Evolutionary conservation across 2,888 invertebrate species (phyloP).

Genomic region (Pseudococcus longispinus): DNA sequence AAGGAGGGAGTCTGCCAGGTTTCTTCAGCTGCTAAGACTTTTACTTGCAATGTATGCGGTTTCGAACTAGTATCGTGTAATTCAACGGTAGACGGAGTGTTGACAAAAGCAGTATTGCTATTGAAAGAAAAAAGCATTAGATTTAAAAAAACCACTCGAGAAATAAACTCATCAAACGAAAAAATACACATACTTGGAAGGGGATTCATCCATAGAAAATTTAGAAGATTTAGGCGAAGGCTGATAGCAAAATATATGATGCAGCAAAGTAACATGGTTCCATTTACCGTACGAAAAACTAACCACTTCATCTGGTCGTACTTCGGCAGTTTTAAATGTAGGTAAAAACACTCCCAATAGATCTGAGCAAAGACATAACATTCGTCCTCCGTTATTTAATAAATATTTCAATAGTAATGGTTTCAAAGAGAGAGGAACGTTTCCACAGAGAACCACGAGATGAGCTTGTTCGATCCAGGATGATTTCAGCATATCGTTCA

Average conservation of each 20-base stretch:
- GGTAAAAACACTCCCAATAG: slow-evolving; percentile 78
- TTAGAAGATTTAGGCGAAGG: slow-evolving; percentile 80
- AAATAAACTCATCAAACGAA: background rate
- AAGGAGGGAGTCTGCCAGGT: slow-evolving; percentile 88
- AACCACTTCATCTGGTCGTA: slow-evolving; percentile 71
- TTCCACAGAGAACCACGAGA: slow-evolving; percentile 80
- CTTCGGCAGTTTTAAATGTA: slow-evolving; percentile 84
- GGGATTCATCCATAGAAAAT: slow-evolving; percentile 65
- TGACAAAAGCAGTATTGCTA: slow-evolving; percentile 9
- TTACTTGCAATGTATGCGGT: slow-evolving; percentile 75
- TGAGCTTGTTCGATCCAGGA: slow-evolving; percentile 73
- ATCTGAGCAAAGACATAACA: slow-evolving; percentile 82
- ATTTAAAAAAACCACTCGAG: background rate
- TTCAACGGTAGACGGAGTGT: slow-evolving; percentile 65
- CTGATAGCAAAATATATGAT: slow-evolving; percentile 87
- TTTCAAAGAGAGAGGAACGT: slow-evolving; percentile 72
- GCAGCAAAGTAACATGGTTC: slow-evolving; percentile 84
- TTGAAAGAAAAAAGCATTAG: background rate
- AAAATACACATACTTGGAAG: slow-evolving; percentile 41
- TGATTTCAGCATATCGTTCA: slow-evolving; percentile 64
- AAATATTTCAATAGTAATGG: slow-evolving; percentile 75
- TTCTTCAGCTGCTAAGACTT: slow-evolving; percentile 81
- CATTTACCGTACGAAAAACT: slow-evolving; percentile 84
- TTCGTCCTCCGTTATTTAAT: slow-evolving; percentile 72
- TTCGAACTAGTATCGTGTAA: slow-evolving; percentile 68